Evolutionary conservation across 1,140 invertebrate genomes (phyloP), one percentile per base, ranked within the genome.

Genomic region (Saccostrea glomerata): DNA sequence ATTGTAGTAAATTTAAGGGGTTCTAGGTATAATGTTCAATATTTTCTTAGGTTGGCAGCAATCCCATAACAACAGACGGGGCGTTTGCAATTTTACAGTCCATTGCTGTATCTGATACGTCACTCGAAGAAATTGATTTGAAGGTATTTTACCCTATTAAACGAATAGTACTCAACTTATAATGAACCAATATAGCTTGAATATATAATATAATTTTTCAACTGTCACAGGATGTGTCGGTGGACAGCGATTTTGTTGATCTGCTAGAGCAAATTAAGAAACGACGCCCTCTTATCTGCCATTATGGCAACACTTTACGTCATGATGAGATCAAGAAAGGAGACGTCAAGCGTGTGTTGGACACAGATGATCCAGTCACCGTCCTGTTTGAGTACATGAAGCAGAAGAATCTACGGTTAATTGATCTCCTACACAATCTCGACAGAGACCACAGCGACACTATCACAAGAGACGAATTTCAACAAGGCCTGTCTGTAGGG

Each of bases 371-470:
- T 84, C 93, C 93, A 4, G 86, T 92, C 12, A 91, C 91, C 0
- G 90, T 93, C 13, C 58, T 93, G 82, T 93, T 93, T 77, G 93
- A 93, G 88, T 93, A 91, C 82, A 93, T 93, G 89, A 92, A 92
- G 30, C 89, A 91, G 20, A 91, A 91, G 82, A 93, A 93, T 82
- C 84, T 93, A 0, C 87, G 93, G 23, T 77, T 93, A 54, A 93
- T 93, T 30, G 93, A 93, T 82, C 58, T 93, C 17, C 88, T 93
- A 47, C 91, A 92, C 66, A 91, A 90, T 54, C 87, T 93, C 30
- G 93, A 93, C 88, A 92, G 90, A 84, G 92, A 93, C 85, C 92
- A 92, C 58, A 93, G 91, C 66, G 91, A 93, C 17, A 91, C 91
- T 0, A 70, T 93, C 20, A 89, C 90, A 15, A 89, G 92, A 86